These are phyloP conservation scores for Anhinga rufa DNA, from an alignment of 2,113 vertebrate genomes.

Conservation along the genomic window DNA sequence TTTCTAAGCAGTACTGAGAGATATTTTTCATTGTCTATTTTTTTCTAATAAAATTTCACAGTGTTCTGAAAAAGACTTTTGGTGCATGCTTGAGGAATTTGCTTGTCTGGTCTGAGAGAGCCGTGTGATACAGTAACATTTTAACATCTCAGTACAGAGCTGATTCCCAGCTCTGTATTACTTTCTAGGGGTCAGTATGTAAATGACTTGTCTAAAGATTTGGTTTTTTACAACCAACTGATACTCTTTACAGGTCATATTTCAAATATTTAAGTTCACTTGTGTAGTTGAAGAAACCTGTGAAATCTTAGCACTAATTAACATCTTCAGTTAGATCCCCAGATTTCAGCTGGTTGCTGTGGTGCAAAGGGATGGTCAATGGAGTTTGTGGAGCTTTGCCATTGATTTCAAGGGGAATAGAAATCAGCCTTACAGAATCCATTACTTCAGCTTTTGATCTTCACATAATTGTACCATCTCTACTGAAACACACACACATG, in stretches of 20 bases:
- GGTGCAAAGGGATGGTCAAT: neutral
- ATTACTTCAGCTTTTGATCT: neutral
- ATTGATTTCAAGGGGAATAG: neutral
- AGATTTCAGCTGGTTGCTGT: neutral
- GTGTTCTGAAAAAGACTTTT: neutral
- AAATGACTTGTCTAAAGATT: neutral
- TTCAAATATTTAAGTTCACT: neutral
- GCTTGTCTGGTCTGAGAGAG: neutral
- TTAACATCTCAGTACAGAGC: neutral
- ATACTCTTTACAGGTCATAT: neutral
- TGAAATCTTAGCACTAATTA: neutral
- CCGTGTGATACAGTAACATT: neutral
- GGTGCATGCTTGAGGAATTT: conserved; percentile 62
- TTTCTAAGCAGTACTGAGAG: neutral
- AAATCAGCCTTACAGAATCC: neutral
- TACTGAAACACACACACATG: rapidly evolving
- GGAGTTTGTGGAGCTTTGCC: neutral
- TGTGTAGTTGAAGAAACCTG: neutral
- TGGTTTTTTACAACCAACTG: neutral
- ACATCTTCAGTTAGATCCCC: neutral
- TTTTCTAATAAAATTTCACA: conserved; percentile 52
- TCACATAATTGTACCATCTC: neutral
- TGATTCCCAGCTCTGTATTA: neutral
- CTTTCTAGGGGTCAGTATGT: neutral
- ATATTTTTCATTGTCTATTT: neutral